Evolutionary conservation across 2,888 invertebrate species (phyloP).

Genomic region (Lepeophtheirus nordmannii): DNA sequence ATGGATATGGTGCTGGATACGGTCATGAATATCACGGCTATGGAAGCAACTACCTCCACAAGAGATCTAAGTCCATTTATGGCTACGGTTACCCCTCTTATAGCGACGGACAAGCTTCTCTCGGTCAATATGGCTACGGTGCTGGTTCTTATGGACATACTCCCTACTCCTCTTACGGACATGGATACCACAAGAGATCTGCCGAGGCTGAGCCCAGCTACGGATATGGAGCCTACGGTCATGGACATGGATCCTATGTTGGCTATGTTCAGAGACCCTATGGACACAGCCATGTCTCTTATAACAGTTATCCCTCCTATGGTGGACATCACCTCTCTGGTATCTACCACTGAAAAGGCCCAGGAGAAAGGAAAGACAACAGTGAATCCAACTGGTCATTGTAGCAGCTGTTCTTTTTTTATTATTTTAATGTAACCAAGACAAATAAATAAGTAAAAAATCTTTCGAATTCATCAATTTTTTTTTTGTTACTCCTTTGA

Average conservation of each 20-base stretch:
- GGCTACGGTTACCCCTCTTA: background rate
- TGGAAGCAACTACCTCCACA: background rate
- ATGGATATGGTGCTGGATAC: background rate
- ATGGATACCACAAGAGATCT: slow-evolving; percentile 5
- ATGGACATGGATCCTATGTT: background rate
- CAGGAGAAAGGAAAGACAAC: no score
- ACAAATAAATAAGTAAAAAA: no score
- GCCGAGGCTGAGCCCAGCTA: slow-evolving; percentile 3
- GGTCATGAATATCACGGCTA: background rate
- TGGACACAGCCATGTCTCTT: background rate
- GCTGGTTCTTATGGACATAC: background rate
- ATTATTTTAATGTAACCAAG: no score
- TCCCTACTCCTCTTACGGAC: background rate
- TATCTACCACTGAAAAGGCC: background rate
- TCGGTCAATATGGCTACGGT: background rate
- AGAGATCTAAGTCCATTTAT: background rate
- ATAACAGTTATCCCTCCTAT: background rate
- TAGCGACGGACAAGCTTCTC: background rate
- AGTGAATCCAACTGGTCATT: no score
- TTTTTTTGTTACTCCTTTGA: no score
- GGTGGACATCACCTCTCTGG: background rate
- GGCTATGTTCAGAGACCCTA: background rate
- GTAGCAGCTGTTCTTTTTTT: no score
- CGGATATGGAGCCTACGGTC: background rate
- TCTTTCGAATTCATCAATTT: no score